A percentile compares a stretch with the other conserved stretches of the same genome.
These are phyloP conservation scores for Acrocera orbiculus DNA, from an alignment of 2,888 invertebrate genomes.

Conservation along the genomic window DNA sequence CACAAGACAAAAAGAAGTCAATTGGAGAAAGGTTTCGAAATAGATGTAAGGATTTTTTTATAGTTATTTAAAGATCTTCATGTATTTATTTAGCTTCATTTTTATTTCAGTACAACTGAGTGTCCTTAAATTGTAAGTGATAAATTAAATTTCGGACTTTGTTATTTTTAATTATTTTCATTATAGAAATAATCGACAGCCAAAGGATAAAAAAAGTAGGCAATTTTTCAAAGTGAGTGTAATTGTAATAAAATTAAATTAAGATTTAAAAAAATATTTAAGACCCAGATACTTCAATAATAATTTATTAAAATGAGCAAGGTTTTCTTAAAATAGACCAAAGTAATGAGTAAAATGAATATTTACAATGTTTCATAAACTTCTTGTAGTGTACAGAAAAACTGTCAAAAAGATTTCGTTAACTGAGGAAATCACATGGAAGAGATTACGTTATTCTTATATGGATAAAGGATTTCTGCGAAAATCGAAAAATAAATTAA, in stretches of 20 bases:
- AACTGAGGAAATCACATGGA: too few species aligned
- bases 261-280: constrained; percentile 1
- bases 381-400: too few species aligned
- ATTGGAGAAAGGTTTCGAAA: constrained; percentile 23
- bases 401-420: too few species aligned
- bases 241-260: neutral
- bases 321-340: neutral
- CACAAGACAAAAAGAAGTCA: constrained; percentile 27
- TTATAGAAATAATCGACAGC: constrained; percentile 22
- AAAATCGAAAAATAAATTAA: too few species aligned
- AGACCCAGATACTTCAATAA: too few species aligned
- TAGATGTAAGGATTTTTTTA: constrained; percentile 18
- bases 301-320: constrained; percentile 1
- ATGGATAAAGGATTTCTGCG: too few species aligned
- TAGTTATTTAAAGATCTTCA: neutral
- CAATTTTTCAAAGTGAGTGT: constrained; percentile 7
- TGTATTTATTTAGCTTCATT: neutral
- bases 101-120: constrained; percentile 19
- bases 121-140: constrained; percentile 22
- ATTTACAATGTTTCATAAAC: too few species aligned
- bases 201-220: constrained; percentile 19
- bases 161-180: constrained; percentile 4
- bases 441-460: too few species aligned
- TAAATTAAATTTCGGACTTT: constrained; percentile 1
- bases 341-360: too few species aligned